These are phyloP conservation scores for Petroica traversi DNA, from an alignment of 2,113 vertebrate genomes.

Conservation along the genomic window DNA sequence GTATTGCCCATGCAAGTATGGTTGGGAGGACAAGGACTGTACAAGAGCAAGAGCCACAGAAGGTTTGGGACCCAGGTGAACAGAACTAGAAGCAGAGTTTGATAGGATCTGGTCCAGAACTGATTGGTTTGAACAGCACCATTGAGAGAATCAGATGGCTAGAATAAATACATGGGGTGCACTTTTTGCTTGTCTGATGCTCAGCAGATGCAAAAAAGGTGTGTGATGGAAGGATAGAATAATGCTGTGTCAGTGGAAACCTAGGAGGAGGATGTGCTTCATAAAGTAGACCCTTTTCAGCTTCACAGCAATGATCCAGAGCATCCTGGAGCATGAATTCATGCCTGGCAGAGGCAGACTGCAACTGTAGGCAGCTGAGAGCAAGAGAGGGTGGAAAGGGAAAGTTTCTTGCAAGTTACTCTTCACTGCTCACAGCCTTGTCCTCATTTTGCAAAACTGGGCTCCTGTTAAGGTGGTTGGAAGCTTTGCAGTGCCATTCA, in stretches of 20 bases:
- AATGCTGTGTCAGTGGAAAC: not conserved
- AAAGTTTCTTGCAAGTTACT: not conserved
- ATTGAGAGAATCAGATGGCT: not conserved
- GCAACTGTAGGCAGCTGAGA: not conserved
- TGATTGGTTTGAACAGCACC: not conserved
- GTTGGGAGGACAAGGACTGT: not conserved
- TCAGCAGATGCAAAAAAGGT: not conserved
- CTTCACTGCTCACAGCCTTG: not conserved
- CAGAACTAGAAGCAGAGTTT: not conserved
- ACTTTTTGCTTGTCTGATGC: not conserved
- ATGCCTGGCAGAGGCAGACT: not conserved
- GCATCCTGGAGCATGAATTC: not conserved
- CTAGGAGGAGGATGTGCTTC: not conserved
- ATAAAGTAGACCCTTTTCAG: not conserved
- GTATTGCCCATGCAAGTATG: fast-evolving
- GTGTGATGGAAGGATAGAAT: not conserved
- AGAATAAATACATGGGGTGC: not conserved
- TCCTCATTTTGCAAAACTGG: not conserved
- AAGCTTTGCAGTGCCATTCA: not conserved
- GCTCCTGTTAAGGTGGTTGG: not conserved
- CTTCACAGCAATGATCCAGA: not conserved
- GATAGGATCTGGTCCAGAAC: not conserved
- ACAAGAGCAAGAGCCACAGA: not conserved
- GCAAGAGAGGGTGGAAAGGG: not conserved
- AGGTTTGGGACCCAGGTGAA: not conserved